Evolutionary conservation across 2,888 invertebrate species (phyloP).

Genomic region (Phrixothrix hirtus): DNA sequence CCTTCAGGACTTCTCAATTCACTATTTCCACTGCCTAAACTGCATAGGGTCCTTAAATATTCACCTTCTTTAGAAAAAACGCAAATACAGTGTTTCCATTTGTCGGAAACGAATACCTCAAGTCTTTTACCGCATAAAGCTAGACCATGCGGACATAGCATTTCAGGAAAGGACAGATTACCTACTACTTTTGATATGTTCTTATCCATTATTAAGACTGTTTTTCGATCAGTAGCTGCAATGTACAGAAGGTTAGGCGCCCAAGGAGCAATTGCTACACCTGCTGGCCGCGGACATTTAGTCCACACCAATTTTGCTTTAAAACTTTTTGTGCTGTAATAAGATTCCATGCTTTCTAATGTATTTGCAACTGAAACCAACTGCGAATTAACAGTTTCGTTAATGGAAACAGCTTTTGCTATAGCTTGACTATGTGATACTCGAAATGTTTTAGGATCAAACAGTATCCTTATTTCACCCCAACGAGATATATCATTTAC

Average conservation of each 20-base stretch:
- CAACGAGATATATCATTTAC: conserved; percentile 63
- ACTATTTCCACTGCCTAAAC: conserved; percentile 66
- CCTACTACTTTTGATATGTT: conserved; percentile 48
- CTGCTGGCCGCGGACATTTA: conserved; percentile 67
- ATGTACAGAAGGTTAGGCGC: conserved; percentile 67
- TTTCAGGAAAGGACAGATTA: conserved; percentile 60
- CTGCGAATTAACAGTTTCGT: background rate
- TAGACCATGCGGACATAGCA: conserved; percentile 66
- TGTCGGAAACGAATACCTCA: conserved; percentile 67
- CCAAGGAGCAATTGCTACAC: conserved; percentile 69
- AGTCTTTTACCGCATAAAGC: conserved; percentile 62
- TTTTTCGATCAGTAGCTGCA: conserved; percentile 60
- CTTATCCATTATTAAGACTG: conserved; percentile 45
- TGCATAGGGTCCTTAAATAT: conserved; percentile 64
- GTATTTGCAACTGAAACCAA: conserved; percentile 52
- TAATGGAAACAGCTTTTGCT: background rate
- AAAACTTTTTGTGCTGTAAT: conserved; percentile 62
- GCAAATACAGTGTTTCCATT: conserved; percentile 72
- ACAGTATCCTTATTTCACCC: conserved; percentile 61
- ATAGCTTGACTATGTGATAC: conserved; percentile 52
- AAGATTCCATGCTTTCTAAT: conserved; percentile 57
- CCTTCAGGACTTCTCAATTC: conserved; percentile 76
- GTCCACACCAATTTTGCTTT: conserved; percentile 62
- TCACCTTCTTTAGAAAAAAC: conserved; percentile 68
- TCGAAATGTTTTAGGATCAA: conserved; percentile 62